Evolutionary conservation across 2,113 vertebrate genomes (phyloP).

Genomic region (Pampusana beccarii): DNA sequence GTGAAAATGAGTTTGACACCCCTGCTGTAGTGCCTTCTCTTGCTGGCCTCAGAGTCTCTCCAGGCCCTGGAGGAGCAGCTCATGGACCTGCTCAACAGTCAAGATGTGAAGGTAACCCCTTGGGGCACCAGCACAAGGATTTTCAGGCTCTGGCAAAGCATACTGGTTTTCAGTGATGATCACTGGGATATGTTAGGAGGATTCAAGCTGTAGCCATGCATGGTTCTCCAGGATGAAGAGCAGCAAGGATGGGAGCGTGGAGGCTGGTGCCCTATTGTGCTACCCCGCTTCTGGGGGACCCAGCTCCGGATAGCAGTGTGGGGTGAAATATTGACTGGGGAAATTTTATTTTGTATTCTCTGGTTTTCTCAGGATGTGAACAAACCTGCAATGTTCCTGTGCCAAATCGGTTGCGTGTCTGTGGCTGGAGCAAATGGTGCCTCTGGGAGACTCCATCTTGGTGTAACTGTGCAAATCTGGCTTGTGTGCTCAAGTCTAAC

Average conservation of each 20-base stretch:
- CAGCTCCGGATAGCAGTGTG: not conserved
- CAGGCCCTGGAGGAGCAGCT: slow-evolving; percentile 85
- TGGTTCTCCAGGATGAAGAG: not conserved
- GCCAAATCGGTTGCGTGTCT: accelerated
- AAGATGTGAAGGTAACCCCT: slow-evolving; percentile 83
- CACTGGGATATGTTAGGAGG: not conserved
- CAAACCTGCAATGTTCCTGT: too few species aligned
- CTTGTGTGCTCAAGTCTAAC: not conserved
- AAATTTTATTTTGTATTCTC: not conserved
- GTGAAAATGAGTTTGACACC: not conserved
- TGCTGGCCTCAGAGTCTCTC: slow-evolving; percentile 85
- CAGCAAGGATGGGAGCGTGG: not conserved
- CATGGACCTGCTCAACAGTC: slow-evolving; percentile 75
- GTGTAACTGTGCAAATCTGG: not conserved
- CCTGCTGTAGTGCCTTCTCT: slow-evolving; percentile 81
- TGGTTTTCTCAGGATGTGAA: too few species aligned
- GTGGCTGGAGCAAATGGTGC: not conserved
- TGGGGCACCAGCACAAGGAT: not conserved
- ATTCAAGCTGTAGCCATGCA: not conserved
- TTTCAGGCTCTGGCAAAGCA: not conserved
- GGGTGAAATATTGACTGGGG: not conserved
- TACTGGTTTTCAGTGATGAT: not conserved
- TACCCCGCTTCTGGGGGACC: not conserved
- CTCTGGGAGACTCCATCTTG: not conserved
- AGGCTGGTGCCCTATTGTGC: not conserved